phyloP scores from a whole-genome alignment of 2,113 vertebrate species.

The Brachypodius melanocephalos region DNA sequence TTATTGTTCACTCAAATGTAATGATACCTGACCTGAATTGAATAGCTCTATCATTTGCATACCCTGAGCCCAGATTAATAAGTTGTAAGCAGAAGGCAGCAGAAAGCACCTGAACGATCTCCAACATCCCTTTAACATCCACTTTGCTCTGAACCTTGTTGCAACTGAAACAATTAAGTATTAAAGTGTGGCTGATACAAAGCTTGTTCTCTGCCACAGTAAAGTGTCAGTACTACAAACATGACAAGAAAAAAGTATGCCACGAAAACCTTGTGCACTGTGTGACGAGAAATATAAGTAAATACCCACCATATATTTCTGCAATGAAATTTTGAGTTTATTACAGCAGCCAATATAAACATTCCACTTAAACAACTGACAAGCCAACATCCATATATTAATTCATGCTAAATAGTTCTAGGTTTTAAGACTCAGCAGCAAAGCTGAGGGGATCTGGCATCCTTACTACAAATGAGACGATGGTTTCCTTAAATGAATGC shows the following conservation, averaged over 20 bases:
- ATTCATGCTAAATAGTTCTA: neutral
- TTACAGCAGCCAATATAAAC: neutral
- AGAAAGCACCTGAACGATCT: neutral
- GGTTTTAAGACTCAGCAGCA: neutral
- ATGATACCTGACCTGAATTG: neutral
- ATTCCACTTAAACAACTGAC: neutral
- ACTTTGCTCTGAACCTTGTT: neutral
- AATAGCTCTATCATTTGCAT: neutral
- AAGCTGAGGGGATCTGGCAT: neutral
- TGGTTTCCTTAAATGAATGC: neutral
- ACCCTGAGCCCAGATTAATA: neutral
- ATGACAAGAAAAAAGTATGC: neutral
- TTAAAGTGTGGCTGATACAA: neutral
- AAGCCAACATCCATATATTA: neutral
- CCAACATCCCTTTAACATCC: neutral
- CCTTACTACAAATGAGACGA: neutral
- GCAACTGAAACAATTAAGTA: neutral
- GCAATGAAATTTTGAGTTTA: neutral
- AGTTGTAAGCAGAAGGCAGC: neutral
- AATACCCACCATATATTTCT: neutral
- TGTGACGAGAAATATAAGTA: neutral
- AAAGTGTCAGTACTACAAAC: neutral
- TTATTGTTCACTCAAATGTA: neutral
- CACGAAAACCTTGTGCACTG: fast-evolving
- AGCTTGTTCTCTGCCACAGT: neutral